These are phyloP conservation scores for Panurus biarmicus DNA, from an alignment of 2,113 vertebrate genomes.

Conservation along the genomic window DNA sequence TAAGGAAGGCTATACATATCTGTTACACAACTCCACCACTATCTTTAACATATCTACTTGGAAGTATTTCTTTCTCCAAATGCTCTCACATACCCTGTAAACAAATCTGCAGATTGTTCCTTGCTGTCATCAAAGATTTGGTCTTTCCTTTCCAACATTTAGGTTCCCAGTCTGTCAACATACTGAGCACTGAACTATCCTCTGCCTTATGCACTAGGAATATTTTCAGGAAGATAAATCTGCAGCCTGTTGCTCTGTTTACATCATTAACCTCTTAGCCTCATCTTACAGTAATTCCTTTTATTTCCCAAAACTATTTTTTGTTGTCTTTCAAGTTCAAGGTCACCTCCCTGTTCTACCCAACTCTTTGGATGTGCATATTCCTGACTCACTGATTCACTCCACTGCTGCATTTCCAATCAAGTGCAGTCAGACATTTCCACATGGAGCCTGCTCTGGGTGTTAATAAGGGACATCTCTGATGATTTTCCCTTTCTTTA, in stretches of 20 bases:
- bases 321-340: background rate
- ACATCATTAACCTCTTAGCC: background rate
- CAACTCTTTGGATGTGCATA: background rate
- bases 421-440: background rate
- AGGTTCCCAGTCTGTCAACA: background rate
- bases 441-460: background rate
- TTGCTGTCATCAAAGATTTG: background rate
- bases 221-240: background rate
- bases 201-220: background rate
- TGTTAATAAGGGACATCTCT: background rate
- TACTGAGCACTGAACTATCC: background rate
- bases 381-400: background rate
- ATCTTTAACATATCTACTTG: background rate
- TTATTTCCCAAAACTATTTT: background rate
- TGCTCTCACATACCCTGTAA: background rate
- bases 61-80: background rate
- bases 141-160: background rate
- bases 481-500: background rate
- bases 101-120: background rate
- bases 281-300: background rate
- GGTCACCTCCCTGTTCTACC: background rate
- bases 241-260: background rate
- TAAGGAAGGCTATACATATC: background rate
- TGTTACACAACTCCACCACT: background rate
- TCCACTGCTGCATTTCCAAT: background rate